These are phyloP conservation scores for Phyllotreta cruciferae DNA, from an alignment of 2,888 invertebrate genomes.

Conservation along the genomic window DNA sequence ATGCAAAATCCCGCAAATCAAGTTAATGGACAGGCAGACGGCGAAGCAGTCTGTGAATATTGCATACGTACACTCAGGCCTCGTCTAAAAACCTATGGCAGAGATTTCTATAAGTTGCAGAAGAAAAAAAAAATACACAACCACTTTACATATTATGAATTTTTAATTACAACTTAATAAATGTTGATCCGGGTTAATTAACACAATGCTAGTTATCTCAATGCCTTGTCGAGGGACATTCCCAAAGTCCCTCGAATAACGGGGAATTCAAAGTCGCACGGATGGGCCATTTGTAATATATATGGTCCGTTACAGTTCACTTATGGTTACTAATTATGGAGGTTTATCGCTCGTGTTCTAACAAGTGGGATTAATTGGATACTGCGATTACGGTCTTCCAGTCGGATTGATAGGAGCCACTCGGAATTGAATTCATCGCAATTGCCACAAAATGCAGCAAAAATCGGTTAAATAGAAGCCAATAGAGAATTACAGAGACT, in stretches of 20 bases:
- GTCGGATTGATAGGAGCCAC: conserved; percentile 10
- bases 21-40: conserved; percentile 11
- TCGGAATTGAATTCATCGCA: background rate
- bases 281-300: conserved; percentile 21
- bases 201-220: conserved; percentile 4
- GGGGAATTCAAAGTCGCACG: conserved; percentile 11
- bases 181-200: too few relatives aligned
- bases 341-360: conserved; percentile 24
- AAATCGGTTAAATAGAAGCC: too few relatives aligned
- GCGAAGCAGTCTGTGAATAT: conserved; percentile 4
- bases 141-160: too few relatives aligned
- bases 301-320: conserved; percentile 13
- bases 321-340: conserved; percentile 27
- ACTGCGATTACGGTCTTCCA: conserved; percentile 16
- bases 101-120: too few relatives aligned
- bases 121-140: too few relatives aligned
- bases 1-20: conserved; percentile 12
- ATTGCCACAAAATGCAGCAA: too few relatives aligned
- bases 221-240: conserved; percentile 2
- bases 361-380: conserved; percentile 28
- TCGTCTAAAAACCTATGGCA: background rate
- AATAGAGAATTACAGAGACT: too few relatives aligned
- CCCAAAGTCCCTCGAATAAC: conserved; percentile 19
- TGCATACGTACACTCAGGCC: background rate
- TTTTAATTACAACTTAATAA: too few relatives aligned